Percentiles rank a stretch among this genome's conserved stretches.
phyloP scores from a whole-genome alignment of 2,797 vertebrate species.

The Oryzias sinensis region DNA sequence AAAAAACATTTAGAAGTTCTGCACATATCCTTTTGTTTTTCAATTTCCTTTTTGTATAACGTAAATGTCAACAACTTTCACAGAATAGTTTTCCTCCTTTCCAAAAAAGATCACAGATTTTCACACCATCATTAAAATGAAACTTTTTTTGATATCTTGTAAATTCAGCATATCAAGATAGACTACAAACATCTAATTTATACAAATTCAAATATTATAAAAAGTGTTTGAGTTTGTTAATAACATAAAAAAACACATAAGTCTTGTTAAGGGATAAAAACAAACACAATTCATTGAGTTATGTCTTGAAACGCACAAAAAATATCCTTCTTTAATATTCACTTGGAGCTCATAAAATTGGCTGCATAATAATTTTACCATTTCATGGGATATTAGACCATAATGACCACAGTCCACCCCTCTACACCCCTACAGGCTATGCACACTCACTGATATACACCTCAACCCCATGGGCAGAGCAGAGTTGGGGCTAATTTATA shows the following conservation, averaged over 20 bases:
- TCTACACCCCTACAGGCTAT: constrained; percentile 85
- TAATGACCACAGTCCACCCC: constrained; percentile 97
- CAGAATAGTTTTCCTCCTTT: too few relatives aligned
- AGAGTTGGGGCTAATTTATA: constrained; percentile 91
- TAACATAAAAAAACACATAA: constrained; percentile 14
- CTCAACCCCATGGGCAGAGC: constrained; percentile 81
- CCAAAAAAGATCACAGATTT: not conserved
- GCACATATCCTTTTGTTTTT: too few relatives aligned
- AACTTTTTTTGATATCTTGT: not conserved
- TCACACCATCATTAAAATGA: not conserved
- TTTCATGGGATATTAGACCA: constrained; percentile 99
- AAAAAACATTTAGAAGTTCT: too few relatives aligned
- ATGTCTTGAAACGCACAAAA: constrained; percentile 53
- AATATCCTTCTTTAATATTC: constrained; percentile 84
- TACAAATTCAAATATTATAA: constrained; percentile 4
- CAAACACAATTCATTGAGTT: constrained; percentile 68
- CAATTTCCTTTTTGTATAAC: too few relatives aligned
- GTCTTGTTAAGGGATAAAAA: constrained; percentile 63
- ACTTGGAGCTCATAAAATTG: constrained; percentile 85
- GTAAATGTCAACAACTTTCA: too few relatives aligned
- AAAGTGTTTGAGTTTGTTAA: too few relatives aligned
- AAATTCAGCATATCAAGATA: not conserved
- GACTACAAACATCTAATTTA: not conserved
- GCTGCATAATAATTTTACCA: constrained; percentile 93
- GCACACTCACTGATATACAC: constrained; percentile 65